Conservation (phyloP, 2,113 vertebrate genomes). For the Monopterus albus region DNA sequence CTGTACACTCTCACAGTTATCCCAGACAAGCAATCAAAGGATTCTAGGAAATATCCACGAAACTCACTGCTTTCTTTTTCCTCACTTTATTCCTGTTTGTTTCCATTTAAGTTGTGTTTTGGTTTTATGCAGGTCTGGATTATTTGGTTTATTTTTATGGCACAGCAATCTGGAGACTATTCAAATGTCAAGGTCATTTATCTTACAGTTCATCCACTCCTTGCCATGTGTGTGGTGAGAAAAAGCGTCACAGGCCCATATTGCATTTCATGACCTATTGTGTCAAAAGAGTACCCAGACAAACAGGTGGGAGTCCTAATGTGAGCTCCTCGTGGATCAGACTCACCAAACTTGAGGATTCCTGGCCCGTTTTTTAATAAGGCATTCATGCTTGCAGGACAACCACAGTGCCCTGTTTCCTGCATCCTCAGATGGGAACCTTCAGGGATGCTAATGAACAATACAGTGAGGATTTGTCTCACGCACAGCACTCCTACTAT, state of each 20-base stretch:
- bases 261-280: slow-evolving; percentile 81
- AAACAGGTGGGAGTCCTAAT: slow-evolving; percentile 90
- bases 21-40: slow-evolving; percentile 71
- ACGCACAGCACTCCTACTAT: slow-evolving; percentile 70
- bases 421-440: slow-evolving; percentile 73
- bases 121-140: slow-evolving; percentile 59
- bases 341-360: slow-evolving; percentile 82
- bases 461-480: slow-evolving; percentile 73
- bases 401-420: slow-evolving; percentile 74
- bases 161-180: slow-evolving; percentile 68
- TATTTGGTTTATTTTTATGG: slow-evolving; percentile 79
- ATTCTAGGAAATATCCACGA: slow-evolving; percentile 67
- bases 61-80: slow-evolving; percentile 37
- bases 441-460: slow-evolving; percentile 69
- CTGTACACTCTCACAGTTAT: slow-evolving; percentile 63
- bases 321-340: slow-evolving; percentile 83
- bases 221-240: slow-evolving; percentile 75
- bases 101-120: slow-evolving; percentile 63
- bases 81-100: slow-evolving; percentile 41
- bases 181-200: slow-evolving; percentile 79
- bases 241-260: slow-evolving; percentile 69
- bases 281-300: slow-evolving; percentile 80
- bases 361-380: slow-evolving; percentile 82
- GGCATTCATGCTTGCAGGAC: slow-evolving; percentile 84
- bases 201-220: slow-evolving; percentile 78